Evolutionary conservation across 35 echinoderm and acorn worm species (phyloP).

Genomic region (Ptychodera flava): DNA sequence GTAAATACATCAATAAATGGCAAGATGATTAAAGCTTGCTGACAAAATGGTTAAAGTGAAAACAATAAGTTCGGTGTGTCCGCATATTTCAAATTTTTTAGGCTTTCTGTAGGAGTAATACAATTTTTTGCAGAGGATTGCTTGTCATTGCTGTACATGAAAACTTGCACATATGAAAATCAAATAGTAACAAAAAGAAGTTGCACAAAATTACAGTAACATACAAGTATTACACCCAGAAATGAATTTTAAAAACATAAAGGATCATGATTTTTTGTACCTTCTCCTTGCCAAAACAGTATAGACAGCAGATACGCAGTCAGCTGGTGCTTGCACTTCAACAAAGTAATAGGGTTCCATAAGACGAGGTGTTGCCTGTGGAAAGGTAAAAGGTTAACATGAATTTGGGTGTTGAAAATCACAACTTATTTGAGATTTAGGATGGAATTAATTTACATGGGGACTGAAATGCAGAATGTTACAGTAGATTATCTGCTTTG

Average conservation of each 20-base stretch:
- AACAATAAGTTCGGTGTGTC: background rate
- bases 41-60: background rate
- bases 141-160: no score
- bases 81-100: background rate
- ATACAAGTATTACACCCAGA: background rate
- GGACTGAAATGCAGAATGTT: no score
- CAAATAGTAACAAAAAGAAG: no score
- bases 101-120: no score
- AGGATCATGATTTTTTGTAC: conserved; percentile 33
- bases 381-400: background rate
- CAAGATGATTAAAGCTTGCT: background rate
- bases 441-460: no score
- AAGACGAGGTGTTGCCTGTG: conserved; percentile 84
- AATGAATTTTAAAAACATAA: background rate
- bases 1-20: conserved; percentile 6
- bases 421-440: no score
- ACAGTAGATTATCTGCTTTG: no score
- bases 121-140: no score
- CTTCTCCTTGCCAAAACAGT: conserved; percentile 97
- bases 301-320: conserved; percentile 97
- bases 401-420: no score
- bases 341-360: conserved; percentile 99
- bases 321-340: conserved; percentile 97
- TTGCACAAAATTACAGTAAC: no score
- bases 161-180: no score